These are phyloP conservation scores for Diploptera punctata DNA, from an alignment of 2,888 invertebrate species.

Conservation along the genomic window DNA sequence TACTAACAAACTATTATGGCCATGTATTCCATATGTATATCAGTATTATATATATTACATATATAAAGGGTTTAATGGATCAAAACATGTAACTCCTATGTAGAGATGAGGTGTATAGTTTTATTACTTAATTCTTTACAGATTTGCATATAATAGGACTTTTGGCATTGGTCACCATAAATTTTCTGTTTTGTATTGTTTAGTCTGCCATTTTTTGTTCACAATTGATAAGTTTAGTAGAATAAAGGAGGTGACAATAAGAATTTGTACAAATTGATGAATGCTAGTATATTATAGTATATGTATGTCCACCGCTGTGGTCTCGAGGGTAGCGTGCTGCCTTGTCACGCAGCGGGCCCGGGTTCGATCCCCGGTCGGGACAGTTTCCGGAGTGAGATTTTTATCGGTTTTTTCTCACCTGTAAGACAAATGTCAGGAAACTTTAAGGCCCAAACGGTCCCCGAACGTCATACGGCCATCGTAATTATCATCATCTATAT, in stretches of 20 bases:
- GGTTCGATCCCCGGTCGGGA: too few species aligned
- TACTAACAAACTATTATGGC: not conserved
- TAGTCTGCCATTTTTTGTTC: too few species aligned
- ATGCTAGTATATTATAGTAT: too few species aligned
- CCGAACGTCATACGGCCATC: too few species aligned
- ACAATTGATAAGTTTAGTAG: not conserved
- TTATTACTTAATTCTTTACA: not conserved
- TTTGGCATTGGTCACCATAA: not conserved
- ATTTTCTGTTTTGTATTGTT: not conserved
- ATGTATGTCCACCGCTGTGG: too few species aligned
- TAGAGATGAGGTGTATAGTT: not conserved
- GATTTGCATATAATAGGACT: not conserved
- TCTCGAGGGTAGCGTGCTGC: too few species aligned
- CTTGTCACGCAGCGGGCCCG: too few species aligned
- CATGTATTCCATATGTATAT: conserved; percentile 23
- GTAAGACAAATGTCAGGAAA: too few species aligned
- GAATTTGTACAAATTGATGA: not conserved
- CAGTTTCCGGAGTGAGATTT: too few species aligned
- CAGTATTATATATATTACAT: conserved; percentile 29
- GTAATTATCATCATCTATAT: too few species aligned
- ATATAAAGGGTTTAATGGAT: conserved; percentile 1
- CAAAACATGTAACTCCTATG: not conserved
- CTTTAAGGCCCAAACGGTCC: too few species aligned
- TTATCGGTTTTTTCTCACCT: too few species aligned
- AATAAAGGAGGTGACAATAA: not conserved